These are phyloP conservation scores for Xerus inauris DNA, from an alignment of 2,113 vertebrate genomes.

Conservation along the genomic window DNA sequence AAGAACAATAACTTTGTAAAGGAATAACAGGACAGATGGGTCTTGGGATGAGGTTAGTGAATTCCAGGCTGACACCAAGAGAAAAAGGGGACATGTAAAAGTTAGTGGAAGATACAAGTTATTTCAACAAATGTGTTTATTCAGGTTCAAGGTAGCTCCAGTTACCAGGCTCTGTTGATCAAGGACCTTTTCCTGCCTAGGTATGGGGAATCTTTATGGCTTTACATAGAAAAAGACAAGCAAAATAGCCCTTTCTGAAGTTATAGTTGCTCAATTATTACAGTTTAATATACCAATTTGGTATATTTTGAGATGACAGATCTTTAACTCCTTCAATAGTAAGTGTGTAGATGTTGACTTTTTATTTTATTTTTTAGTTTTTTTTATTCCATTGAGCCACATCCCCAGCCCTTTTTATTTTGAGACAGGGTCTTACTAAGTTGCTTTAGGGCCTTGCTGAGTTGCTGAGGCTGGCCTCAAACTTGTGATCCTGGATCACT, in stretches of 20 bases:
- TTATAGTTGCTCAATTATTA: not conserved
- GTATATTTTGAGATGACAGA: not conserved
- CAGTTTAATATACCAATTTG: too few species aligned
- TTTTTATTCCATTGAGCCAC: too few species aligned
- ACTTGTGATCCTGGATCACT: too few species aligned
- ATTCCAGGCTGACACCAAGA: not conserved
- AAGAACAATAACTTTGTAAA: not conserved
- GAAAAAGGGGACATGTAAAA: not conserved
- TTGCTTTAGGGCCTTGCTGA: too few species aligned
- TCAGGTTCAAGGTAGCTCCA: not conserved
- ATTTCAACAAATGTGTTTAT: not conserved
- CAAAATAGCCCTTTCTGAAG: not conserved
- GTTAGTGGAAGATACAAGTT: not conserved
- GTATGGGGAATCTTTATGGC: not conserved
- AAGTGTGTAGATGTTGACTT: not conserved
- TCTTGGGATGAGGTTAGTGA: not conserved
- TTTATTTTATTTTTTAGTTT: too few species aligned
- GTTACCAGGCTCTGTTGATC: not conserved
- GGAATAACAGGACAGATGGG: not conserved
- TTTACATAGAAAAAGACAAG: not conserved
- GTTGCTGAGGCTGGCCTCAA: too few species aligned
- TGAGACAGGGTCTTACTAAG: too few species aligned
- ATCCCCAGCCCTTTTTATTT: too few species aligned
- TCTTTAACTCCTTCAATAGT: not conserved
- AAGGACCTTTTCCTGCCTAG: not conserved